Evolutionary conservation across 1,140 invertebrate species (phyloP).

Genomic region (Neodiprion virginianus): DNA sequence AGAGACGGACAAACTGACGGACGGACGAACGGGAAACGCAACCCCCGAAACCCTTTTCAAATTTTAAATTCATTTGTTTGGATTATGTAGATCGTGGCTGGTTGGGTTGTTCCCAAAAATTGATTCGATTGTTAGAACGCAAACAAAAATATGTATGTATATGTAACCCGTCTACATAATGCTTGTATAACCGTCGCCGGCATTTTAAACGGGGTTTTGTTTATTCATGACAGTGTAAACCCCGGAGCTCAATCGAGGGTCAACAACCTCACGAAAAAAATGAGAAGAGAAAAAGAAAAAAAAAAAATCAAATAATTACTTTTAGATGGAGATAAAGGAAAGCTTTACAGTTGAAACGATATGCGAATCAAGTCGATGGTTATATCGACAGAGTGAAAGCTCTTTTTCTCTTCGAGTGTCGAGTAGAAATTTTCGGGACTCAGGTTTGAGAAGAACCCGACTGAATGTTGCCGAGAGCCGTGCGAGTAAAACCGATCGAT

Average conservation of each 20-base stretch:
- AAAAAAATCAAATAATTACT: neutral
- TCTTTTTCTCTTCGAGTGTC: no score
- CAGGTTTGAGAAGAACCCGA: no score
- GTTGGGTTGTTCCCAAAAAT: neutral
- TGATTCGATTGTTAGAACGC: neutral
- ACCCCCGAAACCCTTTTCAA: neutral
- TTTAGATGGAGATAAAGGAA: no score
- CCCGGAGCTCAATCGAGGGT: neutral
- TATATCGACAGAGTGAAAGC: no score
- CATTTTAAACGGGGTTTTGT: neutral
- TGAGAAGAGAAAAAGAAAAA: neutral
- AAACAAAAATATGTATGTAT: neutral
- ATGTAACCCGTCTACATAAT: no score
- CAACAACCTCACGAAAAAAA: neutral
- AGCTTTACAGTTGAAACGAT: no score
- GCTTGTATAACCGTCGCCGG: neutral
- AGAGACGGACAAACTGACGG: neutral
- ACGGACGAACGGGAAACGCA: neutral
- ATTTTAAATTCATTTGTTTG: conserved; percentile 4
- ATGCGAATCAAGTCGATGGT: no score
- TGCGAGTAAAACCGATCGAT: no score
- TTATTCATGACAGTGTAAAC: neutral
- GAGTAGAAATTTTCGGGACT: no score
- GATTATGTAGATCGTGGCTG: conserved; percentile 4
- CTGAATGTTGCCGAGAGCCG: no score